These are phyloP conservation scores for Rhombomys opimus DNA, from an alignment of 2,113 vertebrate species.

Conservation along the genomic window DNA sequence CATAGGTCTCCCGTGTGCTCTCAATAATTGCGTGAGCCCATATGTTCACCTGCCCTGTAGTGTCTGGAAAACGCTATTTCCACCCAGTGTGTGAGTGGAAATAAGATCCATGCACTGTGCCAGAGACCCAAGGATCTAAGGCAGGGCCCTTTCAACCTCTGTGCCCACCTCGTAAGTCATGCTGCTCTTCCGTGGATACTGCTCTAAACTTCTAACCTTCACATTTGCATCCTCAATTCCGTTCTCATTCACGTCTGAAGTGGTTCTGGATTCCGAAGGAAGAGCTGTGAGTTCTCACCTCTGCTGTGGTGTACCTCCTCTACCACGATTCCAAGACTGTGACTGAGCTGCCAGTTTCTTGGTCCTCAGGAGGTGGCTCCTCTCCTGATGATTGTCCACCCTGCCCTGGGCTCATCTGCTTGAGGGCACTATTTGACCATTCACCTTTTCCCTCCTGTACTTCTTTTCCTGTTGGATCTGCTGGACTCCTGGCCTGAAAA, in stretches of 20 bases:
- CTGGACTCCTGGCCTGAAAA: neutral
- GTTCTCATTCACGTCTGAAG: neutral
- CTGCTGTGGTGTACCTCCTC: neutral
- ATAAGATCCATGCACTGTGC: no score
- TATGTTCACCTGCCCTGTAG: neutral
- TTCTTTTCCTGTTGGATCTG: neutral
- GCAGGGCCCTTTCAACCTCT: neutral
- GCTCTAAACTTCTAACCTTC: neutral
- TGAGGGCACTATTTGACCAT: neutral
- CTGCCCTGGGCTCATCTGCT: neutral
- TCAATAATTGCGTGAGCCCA: neutral
- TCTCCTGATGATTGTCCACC: neutral
- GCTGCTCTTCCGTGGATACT: neutral
- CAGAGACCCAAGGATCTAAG: neutral
- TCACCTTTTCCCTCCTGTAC: neutral
- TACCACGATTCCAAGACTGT: neutral
- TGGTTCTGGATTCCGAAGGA: neutral
- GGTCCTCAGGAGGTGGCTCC: neutral
- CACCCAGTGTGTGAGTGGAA: neutral
- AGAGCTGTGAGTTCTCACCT: no score
- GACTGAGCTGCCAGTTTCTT: neutral
- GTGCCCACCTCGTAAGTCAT: neutral
- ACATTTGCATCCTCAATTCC: neutral
- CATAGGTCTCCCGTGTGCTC: neutral
- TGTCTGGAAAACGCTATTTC: neutral